These are phyloP conservation scores for Notarius quadriscutis DNA, from an alignment of 2,113 vertebrate species.

Conservation along the genomic window DNA sequence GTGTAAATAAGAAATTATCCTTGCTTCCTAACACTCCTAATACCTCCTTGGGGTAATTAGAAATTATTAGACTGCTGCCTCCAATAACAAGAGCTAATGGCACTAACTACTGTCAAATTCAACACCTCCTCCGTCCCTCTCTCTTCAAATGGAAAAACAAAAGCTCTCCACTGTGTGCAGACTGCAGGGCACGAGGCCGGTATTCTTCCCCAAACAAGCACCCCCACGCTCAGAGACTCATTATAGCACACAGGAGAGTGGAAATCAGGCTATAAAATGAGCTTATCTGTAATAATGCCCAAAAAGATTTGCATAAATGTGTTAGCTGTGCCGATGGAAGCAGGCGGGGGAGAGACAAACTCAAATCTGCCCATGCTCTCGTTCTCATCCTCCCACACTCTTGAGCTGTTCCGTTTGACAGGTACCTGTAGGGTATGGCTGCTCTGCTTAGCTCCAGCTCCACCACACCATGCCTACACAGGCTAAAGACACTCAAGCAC, in stretches of 20 bases:
- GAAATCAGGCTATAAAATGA: slow-evolving; percentile 78
- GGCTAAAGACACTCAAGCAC: slow-evolving; percentile 55
- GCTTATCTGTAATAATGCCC: slow-evolving; percentile 79
- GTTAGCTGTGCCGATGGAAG: slow-evolving; percentile 70
- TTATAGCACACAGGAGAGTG: slow-evolving; percentile 73
- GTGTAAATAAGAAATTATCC: slow-evolving; percentile 83
- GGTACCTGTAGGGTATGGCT: slow-evolving; percentile 76
- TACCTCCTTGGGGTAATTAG: slow-evolving; percentile 81
- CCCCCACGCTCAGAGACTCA: slow-evolving; percentile 72
- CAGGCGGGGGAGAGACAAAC: slow-evolving; percentile 50
- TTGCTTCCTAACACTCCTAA: slow-evolving; percentile 81
- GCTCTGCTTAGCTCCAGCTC: slow-evolving; percentile 58
- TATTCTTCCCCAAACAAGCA: slow-evolving; percentile 66
- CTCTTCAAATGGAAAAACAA: slow-evolving; percentile 55
- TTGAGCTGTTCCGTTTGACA: slow-evolving; percentile 65
- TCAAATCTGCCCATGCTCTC: slow-evolving; percentile 50
- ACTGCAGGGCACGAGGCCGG: slow-evolving; percentile 57
- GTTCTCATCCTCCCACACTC: slow-evolving; percentile 74
- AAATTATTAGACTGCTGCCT: slow-evolving; percentile 77
- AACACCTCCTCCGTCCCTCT: slow-evolving; percentile 62
- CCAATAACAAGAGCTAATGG: slow-evolving; percentile 75
- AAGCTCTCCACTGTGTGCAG: slow-evolving; percentile 50
- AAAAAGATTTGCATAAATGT: slow-evolving; percentile 77
- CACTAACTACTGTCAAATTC: slow-evolving; percentile 69
- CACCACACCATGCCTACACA: slow-evolving; percentile 57